These are phyloP conservation scores for Bagarius yarrelli DNA, from an alignment of 2,113 vertebrate species.

Conservation along the genomic window DNA sequence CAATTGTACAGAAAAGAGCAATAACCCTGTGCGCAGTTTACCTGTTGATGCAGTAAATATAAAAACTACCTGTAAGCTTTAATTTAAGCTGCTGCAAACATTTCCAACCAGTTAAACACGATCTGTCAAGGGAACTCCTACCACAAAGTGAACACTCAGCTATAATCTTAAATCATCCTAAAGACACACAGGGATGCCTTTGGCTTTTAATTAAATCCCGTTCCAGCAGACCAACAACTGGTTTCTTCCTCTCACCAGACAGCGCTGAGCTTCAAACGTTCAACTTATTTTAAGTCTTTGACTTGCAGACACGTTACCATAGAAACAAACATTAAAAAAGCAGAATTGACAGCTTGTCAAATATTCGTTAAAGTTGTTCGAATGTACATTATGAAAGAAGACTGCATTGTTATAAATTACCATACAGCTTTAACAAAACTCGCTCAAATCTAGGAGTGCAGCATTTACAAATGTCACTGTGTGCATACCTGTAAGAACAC, in stretches of 20 bases:
- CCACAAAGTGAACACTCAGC: background rate
- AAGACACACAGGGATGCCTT: background rate
- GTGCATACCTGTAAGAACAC: background rate
- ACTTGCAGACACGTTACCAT: background rate
- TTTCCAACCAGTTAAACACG: background rate
- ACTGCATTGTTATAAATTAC: background rate
- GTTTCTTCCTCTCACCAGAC: background rate
- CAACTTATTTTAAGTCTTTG: background rate
- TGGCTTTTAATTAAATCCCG: background rate
- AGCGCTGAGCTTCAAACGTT: background rate
- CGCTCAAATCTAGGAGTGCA: no score
- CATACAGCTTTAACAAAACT: background rate
- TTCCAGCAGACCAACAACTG: background rate
- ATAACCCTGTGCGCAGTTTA: background rate
- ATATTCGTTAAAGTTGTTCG: no score
- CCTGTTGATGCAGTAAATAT: background rate
- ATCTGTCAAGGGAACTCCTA: background rate
- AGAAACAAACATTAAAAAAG: background rate
- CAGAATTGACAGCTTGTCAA: background rate
- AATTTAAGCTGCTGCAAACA: conserved; percentile 3
- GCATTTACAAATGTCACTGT: background rate
- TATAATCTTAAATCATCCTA: background rate
- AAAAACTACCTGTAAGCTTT: background rate
- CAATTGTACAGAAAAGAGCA: background rate
- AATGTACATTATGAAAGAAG: no score